Conservation (phyloP, 1,140 invertebrate genomes). For the Dysdera silvatica region DNA sequence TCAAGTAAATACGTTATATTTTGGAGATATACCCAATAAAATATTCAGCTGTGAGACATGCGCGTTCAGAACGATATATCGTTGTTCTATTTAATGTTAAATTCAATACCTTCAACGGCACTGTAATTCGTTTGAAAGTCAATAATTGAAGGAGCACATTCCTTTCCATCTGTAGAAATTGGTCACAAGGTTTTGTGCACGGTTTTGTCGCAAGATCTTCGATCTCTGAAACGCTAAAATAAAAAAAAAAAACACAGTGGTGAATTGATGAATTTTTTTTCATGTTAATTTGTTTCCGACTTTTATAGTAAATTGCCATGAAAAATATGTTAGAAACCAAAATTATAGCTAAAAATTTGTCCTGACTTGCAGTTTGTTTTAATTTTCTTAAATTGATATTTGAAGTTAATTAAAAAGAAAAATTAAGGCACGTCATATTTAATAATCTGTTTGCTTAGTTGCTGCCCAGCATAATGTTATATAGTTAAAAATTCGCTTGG, state of each 20-base stretch:
- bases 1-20: not conserved
- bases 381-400: too few relatives aligned
- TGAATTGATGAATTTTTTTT: not conserved
- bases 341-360: too few relatives aligned
- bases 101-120: slow-evolving; percentile 70
- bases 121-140: slow-evolving; percentile 83
- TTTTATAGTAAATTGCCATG: not conserved
- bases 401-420: too few relatives aligned
- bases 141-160: slow-evolving; percentile 66
- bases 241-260: not conserved
- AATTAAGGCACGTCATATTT: too few relatives aligned
- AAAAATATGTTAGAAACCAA: too few relatives aligned
- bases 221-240: slow-evolving; percentile 67
- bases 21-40: not conserved
- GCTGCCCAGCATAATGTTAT: too few relatives aligned
- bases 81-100: not conserved
- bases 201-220: slow-evolving; percentile 80
- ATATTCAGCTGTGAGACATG: too few relatives aligned
- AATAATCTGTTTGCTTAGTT: too few relatives aligned
- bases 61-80: not conserved
- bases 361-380: too few relatives aligned
- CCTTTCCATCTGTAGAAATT: slow-evolving; percentile 58
- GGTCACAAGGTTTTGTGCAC: slow-evolving; percentile 74
- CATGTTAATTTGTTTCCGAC: not conserved
- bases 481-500: too few relatives aligned